Conservation (phyloP, 2,113 vertebrate species). For the Prionailurus bengalensis region DNA sequence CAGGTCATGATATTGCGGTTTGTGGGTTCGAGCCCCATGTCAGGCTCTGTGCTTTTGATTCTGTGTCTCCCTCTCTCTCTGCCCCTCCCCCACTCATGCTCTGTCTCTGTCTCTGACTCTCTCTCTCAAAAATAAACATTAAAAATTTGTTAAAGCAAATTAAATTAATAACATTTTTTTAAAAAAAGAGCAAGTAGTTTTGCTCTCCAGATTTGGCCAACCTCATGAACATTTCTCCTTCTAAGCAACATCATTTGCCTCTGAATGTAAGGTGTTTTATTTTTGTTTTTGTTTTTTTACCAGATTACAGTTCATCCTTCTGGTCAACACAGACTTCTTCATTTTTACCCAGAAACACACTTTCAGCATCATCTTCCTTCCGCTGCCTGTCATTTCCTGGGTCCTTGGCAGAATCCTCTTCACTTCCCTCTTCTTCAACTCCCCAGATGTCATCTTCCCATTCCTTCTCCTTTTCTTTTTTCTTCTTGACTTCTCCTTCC, state of each 20-base stretch:
- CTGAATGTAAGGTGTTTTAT: background rate
- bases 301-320: constrained; percentile 89
- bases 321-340: constrained; percentile 1
- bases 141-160: too few relatives aligned
- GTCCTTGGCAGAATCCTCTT: constrained; percentile 82
- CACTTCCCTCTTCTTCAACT: constrained; percentile 82
- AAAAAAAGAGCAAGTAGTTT: background rate
- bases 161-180: too few relatives aligned
- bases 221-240: background rate
- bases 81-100: too few relatives aligned
- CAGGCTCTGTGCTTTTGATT: too few relatives aligned
- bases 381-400: constrained; percentile 47
- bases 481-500: constrained; percentile 79
- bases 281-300: background rate
- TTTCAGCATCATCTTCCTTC: constrained; percentile 27
- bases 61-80: too few relatives aligned
- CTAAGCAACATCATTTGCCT: background rate
- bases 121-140: too few relatives aligned
- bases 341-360: constrained; percentile 4
- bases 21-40: too few relatives aligned
- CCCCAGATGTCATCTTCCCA: constrained; percentile 81
- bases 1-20: too few relatives aligned
- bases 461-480: constrained; percentile 76
- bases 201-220: background rate
- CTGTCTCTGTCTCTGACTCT: too few relatives aligned